These are phyloP conservation scores for Acrobasis suavella DNA, from an alignment of 2,888 invertebrate species.

Conservation along the genomic window DNA sequence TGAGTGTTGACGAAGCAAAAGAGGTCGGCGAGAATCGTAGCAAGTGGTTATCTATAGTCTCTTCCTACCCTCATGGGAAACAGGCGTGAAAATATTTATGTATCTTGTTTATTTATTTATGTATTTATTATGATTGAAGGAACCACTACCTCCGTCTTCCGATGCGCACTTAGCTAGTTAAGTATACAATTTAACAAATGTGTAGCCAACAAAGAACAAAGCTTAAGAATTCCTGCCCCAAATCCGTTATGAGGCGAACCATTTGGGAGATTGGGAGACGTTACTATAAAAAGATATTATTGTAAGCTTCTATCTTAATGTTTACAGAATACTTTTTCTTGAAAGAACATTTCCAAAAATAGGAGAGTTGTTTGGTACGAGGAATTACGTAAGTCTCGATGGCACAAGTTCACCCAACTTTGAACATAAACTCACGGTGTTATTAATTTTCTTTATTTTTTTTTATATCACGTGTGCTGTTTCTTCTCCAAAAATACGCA, in stretches of 20 bases:
- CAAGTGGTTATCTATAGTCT: no score
- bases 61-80: no score
- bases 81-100: no score
- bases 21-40: no score
- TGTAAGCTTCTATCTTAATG: background rate
- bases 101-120: no score
- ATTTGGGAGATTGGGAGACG: constrained; percentile 12
- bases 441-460: no score
- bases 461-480: no score
- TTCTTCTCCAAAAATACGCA: no score
- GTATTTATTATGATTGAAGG: background rate
- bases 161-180: background rate
- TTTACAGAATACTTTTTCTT: constrained; percentile 7
- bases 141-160: background rate
- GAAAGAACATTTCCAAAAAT: background rate
- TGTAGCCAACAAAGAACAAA: background rate
- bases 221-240: background rate
- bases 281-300: constrained; percentile 21
- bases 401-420: no score
- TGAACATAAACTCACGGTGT: no score
- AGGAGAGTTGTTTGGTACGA: background rate
- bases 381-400: no score
- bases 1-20: no score
- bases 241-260: constrained; percentile 1
- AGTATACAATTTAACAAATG: background rate